Evolutionary conservation across 2,797 vertebrate genomes (phyloP).

Genomic region (Gallinago stenura): DNA sequence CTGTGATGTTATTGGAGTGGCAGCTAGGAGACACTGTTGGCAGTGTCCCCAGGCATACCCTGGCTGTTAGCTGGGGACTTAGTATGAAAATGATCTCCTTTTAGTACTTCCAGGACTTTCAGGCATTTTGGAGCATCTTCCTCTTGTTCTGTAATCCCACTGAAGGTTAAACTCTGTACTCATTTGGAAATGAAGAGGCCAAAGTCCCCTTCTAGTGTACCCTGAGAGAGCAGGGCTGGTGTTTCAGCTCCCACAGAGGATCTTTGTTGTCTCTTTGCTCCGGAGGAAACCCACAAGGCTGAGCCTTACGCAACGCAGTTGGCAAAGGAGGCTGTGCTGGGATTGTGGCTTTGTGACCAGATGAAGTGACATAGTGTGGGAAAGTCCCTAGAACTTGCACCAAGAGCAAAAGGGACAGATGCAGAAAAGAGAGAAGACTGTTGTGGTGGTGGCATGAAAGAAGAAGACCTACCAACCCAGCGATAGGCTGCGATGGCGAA

Average conservation of each 20-base stretch:
- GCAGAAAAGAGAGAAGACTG: background rate
- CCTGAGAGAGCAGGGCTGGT: background rate
- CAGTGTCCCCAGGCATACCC: background rate
- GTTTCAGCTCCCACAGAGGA: constrained; percentile 4
- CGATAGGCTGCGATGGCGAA: background rate
- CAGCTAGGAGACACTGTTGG: background rate
- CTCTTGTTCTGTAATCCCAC: background rate
- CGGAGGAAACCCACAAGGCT: constrained; percentile 1
- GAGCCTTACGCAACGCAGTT: constrained; percentile 30
- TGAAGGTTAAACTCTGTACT: background rate
- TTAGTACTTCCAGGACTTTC: background rate
- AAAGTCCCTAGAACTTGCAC: constrained; percentile 30
- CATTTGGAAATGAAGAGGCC: background rate
- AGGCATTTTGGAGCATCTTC: background rate
- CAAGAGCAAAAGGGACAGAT: background rate
- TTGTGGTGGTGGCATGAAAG: background rate
- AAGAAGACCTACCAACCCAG: background rate
- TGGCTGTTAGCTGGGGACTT: background rate
- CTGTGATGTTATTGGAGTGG: background rate
- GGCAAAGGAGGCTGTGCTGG: background rate
- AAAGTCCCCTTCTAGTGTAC: background rate
- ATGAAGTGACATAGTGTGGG: constrained; percentile 18
- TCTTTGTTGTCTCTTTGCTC: constrained; percentile 13
- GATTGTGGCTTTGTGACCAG: constrained; percentile 39
- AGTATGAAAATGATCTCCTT: background rate